Evolutionary conservation across 2,888 invertebrate species (phyloP).

Genomic region (Patella pellucida): DNA sequence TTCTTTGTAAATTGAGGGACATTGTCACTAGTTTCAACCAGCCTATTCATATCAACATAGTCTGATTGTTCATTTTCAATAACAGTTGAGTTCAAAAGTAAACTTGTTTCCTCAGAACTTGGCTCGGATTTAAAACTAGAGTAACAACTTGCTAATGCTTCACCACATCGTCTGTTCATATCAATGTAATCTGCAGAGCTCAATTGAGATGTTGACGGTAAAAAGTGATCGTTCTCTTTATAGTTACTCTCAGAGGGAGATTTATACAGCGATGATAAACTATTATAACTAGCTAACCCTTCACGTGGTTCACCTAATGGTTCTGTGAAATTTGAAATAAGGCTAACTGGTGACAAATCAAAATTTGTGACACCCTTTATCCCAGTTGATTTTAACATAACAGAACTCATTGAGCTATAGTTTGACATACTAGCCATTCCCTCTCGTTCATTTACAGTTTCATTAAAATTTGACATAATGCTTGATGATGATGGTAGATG

Average conservation of each 20-base stretch:
- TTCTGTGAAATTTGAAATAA: background rate
- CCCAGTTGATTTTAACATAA: background rate
- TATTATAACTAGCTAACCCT: slow-evolving; percentile 3
- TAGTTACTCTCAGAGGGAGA: background rate
- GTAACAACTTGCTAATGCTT: background rate
- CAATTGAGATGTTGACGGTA: background rate
- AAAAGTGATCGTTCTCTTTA: background rate
- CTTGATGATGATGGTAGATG: slow-evolving; percentile 2
- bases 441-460: background rate
- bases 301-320: background rate
- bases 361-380: background rate
- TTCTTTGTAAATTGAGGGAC: background rate
- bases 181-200: background rate
- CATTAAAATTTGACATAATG: background rate
- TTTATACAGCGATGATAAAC: background rate
- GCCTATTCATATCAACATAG: background rate
- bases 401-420: background rate
- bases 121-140: background rate
- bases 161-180: background rate
- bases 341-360: background rate
- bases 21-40: background rate
- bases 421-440: slow-evolving; percentile 6
- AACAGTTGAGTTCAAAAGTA: background rate
- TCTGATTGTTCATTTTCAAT: background rate
- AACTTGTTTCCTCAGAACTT: background rate